phyloP scores from a whole-genome alignment of 2,113 vertebrate species.

The Scalopus aquaticus region DNA sequence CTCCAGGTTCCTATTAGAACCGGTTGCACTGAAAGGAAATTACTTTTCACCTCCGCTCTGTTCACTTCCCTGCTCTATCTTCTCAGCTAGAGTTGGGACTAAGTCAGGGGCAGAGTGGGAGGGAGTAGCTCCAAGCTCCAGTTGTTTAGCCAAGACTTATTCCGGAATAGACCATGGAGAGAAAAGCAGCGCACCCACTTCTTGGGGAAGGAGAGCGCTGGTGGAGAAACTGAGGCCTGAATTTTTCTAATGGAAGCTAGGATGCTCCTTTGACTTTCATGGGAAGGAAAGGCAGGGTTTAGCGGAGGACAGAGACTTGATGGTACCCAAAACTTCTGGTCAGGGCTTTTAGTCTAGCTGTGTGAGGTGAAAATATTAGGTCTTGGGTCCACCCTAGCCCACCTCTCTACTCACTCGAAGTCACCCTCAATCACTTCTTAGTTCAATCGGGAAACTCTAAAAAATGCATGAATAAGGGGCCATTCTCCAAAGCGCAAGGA shows the following conservation, averaged over 20 bases:
- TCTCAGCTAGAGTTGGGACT: neutral
- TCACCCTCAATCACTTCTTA: neutral
- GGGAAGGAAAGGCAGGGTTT: neutral
- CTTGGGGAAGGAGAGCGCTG: neutral
- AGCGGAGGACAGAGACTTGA: neutral
- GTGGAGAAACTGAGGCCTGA: neutral
- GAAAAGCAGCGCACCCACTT: neutral
- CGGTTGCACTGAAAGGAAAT: neutral
- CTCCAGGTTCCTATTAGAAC: neutral
- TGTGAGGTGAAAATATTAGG: neutral
- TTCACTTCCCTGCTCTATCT: neutral
- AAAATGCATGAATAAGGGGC: accelerated
- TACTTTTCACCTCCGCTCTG: neutral
- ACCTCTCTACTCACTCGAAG: neutral
- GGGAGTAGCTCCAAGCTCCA: neutral
- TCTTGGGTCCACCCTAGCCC: too few relatives aligned
- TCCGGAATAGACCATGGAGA: neutral
- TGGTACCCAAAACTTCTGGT: neutral
- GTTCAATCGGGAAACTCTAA: neutral
- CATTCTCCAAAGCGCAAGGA: neutral
- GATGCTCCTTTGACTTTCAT: neutral
- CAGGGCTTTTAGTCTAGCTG: neutral
- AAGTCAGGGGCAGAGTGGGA: neutral
- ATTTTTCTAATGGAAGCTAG: neutral
- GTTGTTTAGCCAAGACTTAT: neutral